Base-by-base conservation (phyloP, 2,888 invertebrate species). In the Carterocephalus palaemon region DNA sequence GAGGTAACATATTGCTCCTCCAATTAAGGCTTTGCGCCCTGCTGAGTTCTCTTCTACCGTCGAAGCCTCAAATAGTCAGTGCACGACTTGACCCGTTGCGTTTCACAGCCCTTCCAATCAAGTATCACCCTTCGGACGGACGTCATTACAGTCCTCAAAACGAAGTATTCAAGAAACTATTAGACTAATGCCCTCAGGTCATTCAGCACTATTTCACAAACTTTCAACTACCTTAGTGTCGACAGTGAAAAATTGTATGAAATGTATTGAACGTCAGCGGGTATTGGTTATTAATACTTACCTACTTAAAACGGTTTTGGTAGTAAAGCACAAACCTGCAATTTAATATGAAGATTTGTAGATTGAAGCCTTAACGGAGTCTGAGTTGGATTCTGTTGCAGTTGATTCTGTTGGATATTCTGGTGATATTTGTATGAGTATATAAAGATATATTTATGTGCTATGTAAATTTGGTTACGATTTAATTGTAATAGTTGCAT, bases 11-110 rank as follows among this genome's bases (percentile, higher is more conserved):
- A 86, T 85, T 75, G 82, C 78, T 63, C 73, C 73, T 67, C 85
- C 85, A 86, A 86, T 86, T 85, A 84, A 77, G 83, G 85, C 62
- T 55, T 56, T 59, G 64, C 84, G 67, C 81, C 85, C 85, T 70
- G 85, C 84, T 85, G 85, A n/a, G 43, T 62, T 64, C 54, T 54
- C 56, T 59, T 78, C 80, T 74, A 77, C 80, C 67, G 77, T 70
- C 67, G 65, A 69, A 72, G 72, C 68, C 73, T 70, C 68, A 64
- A 85, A 84, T 82, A 75, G 77, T 67, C 65, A 61, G 62, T 53
- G 68, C 84, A 85, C 82, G 82, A 85, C 62, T 64, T 70, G 73
- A 78, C 74, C 76, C 67, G 59, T 56, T 46, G 55, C 53, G 64
- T 49, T 52, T 57, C 56, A 54, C 28, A 37, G 2, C 22, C 26